Base-by-base conservation (phyloP, 2,113 vertebrate genomes). In the Pangasianodon gigas region DNA sequence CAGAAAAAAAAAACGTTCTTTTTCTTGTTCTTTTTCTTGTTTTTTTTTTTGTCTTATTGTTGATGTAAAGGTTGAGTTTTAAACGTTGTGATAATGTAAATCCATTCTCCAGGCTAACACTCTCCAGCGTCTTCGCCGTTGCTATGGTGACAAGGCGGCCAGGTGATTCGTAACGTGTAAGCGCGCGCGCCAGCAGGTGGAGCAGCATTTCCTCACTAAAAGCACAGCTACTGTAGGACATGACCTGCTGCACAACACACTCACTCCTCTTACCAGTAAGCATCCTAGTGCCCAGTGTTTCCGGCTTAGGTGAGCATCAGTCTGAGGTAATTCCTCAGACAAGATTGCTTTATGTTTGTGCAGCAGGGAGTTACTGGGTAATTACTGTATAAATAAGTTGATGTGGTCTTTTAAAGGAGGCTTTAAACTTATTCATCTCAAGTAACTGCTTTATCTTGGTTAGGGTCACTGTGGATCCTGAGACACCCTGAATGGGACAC, bases 71-170 rank as follows among this genome's bases (percentile, higher is more conserved):
- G 9, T 41, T 37, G 18, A 56, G 52, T 58, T n/a, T 7, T 58
- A 24, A 19, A 5, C 3, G n/a, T 44, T 1, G 3, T 44, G 16
- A 84, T 24, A 44, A 26, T 41, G 32, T 24, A 6, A 41, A 8
- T 1, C 32, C 6, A 6, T 41, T 24, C 18, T 58, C 9, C 51
- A 82, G 16, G 52, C 7, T 81, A 32, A 19, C 52, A 37, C 14
- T 37, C 51, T 32, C 16, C 29, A 41, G 48, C 46, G 46, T 80
- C 6, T 52, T 5, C 14, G 37, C 29, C 3, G 88, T 91, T 85
- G 82, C 86, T 60, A 32, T 90, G 74, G 90, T 71, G 79, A 87
- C 62, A 46, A 80, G 21, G 9, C n/a, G 32, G 13, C 3, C 7
- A 52, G 79, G 74, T 19, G 48, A 54, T 13, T 41, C 44, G 24